Evolutionary conservation across 2,888 invertebrate genomes (phyloP).

Genomic region (Leptopilina myrica): DNA sequence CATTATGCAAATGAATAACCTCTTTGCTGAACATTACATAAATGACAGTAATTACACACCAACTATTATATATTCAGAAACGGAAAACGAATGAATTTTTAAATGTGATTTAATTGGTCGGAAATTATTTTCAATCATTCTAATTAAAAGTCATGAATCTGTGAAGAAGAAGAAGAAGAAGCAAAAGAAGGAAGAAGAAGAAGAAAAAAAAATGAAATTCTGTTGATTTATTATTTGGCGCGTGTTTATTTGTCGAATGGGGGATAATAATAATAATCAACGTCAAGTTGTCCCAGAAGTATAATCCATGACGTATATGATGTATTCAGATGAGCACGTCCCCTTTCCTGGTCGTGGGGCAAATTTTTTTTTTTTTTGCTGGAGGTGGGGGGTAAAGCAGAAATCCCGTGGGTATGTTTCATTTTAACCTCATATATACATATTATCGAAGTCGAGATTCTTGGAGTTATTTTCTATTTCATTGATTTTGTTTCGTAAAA

Average conservation of each 20-base stretch:
- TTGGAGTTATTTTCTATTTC: slow-evolving; percentile 57
- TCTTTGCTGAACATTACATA: neutral
- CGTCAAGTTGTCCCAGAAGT: slow-evolving; percentile 6
- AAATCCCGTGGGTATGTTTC: slow-evolving; percentile 65
- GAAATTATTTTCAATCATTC: no score
- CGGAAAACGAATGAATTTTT: slow-evolving; percentile 4
- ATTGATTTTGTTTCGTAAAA: no score
- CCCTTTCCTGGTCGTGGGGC: slow-evolving; percentile 42
- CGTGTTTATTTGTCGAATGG: neutral
- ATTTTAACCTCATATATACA: slow-evolving; percentile 55
- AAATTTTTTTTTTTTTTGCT: slow-evolving; percentile 61
- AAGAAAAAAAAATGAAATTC: no score
- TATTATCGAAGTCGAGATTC: slow-evolving; percentile 52
- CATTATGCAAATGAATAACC: neutral
- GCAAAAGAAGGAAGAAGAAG: no score
- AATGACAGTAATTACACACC: neutral
- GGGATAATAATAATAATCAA: slow-evolving; percentile 4
- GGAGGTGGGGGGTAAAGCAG: slow-evolving; percentile 61
- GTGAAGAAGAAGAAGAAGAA: no score
- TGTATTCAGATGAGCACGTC: slow-evolving; percentile 46
- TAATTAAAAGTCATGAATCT: neutral
- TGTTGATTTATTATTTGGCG: no score
- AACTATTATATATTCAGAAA: neutral
- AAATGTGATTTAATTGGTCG: no score
- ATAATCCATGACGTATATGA: slow-evolving; percentile 54